A percentile compares a stretch with the other conserved stretches of the same genome.
phyloP scores from a whole-genome alignment of 2,797 vertebrate genomes.

The Picus viridis region DNA sequence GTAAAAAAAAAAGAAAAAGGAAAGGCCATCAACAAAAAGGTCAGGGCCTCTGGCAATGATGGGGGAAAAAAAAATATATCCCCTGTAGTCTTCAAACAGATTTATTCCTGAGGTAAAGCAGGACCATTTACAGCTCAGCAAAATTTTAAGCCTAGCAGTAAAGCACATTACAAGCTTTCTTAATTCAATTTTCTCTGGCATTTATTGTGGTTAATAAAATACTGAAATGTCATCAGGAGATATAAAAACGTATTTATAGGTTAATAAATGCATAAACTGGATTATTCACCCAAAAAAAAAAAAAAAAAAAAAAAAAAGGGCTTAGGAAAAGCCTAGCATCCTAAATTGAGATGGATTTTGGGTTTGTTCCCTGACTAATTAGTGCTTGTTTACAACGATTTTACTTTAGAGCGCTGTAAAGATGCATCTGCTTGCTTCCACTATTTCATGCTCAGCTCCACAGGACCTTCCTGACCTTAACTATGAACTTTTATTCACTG shows the following conservation, averaged over 20 bases:
- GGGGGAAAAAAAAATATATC: not conserved
- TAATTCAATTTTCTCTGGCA: conserved; percentile 80
- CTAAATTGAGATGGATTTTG: conserved; percentile 58
- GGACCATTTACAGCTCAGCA: conserved; percentile 60
- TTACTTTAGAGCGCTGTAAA: conserved; percentile 11
- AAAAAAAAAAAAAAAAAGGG: not conserved
- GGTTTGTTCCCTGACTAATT: conserved; percentile 57
- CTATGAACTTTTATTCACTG: not conserved
- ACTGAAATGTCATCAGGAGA: conserved; percentile 75
- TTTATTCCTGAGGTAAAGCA: conserved; percentile 68
- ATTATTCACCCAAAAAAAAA: conserved; percentile 54
- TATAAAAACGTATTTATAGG: conserved; percentile 75
- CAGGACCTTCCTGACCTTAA: not conserved
- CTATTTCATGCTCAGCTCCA: not conserved
- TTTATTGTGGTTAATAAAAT: conserved; percentile 81
- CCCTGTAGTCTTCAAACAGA: conserved; percentile 39
- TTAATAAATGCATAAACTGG: conserved; percentile 73
- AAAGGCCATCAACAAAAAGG: conserved; percentile 70
- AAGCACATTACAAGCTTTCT: conserved; percentile 76
- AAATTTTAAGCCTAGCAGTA: conserved; percentile 63
- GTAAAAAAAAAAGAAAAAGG: conserved; percentile 67
- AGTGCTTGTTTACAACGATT: conserved; percentile 38
- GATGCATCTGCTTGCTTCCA: not conserved
- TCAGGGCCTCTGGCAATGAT: conserved; percentile 57
- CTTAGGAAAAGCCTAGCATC: conserved; percentile 23